Conservation (phyloP, 1,140 invertebrate species). For the Holcopasites calliopsidis region DNA sequence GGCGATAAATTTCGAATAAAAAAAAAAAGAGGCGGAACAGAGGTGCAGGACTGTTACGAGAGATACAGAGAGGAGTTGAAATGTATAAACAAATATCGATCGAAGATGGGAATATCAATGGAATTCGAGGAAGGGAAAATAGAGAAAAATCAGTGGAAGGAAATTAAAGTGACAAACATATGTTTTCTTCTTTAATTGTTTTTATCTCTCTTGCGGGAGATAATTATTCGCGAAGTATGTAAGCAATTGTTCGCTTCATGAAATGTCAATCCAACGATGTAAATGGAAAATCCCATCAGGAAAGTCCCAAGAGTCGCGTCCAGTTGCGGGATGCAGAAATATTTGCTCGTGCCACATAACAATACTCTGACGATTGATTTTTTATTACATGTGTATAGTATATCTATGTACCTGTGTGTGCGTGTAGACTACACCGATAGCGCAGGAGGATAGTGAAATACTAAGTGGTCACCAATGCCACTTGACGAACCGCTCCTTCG, state of each 20-base stretch:
- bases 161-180: no score
- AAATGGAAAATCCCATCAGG: constrained; percentile 20
- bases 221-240: no score
- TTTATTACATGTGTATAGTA: neutral
- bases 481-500: neutral
- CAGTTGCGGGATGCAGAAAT: neutral
- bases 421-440: neutral
- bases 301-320: neutral
- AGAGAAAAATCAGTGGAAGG: no score
- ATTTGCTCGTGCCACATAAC: constrained; percentile 2
- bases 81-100: no score
- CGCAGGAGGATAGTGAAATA: neutral
- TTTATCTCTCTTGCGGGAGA: no score
- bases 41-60: no score
- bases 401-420: neutral
- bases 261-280: neutral
- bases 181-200: no score
- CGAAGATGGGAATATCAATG: no score
- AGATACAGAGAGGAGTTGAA: no score
- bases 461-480: neutral
- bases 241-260: neutral
- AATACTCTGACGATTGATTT: neutral
- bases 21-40: no score
- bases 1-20: no score
- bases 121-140: no score